Percentiles rank a stretch among this genome's conserved stretches.
phyloP scores from a whole-genome alignment of 2,797 vertebrate genomes.

The Amniataba percoides region DNA sequence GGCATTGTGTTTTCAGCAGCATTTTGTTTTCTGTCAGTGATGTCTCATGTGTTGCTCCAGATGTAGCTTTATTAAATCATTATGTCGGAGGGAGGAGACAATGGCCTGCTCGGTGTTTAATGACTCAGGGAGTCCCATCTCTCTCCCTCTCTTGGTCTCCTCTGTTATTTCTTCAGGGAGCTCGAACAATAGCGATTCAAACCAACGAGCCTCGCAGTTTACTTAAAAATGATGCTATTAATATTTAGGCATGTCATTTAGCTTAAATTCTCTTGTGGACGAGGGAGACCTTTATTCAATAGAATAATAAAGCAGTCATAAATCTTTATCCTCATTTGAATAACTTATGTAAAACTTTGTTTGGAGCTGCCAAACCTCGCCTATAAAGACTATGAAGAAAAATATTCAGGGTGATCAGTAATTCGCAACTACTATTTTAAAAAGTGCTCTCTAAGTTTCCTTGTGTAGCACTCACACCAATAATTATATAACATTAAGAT shows the following conservation, averaged over 20 bases:
- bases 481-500: conserved; percentile 23
- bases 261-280: conserved; percentile 56
- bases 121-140: conserved; percentile 74
- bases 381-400: conserved; percentile 20
- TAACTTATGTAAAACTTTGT: conserved; percentile 49
- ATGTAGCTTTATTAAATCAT: conserved; percentile 83
- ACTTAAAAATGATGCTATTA: conserved; percentile 73
- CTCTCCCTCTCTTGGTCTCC: conserved; percentile 57
- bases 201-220: conserved; percentile 63
- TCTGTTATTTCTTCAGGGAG: conserved; percentile 65
- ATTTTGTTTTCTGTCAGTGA: conserved; percentile 79
- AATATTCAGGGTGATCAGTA: conserved; percentile 7
- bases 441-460: conserved; percentile 6
- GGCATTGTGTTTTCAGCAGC: conserved; percentile 73
- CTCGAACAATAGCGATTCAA: conserved; percentile 62
- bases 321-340: conserved; percentile 67
- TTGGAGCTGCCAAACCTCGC: conserved; percentile 28
- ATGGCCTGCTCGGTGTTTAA: conserved; percentile 77
- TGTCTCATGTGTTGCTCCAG: conserved; percentile 72
- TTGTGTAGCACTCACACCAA: conserved; percentile 16
- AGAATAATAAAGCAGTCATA: conserved; percentile 59
- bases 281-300: conserved; percentile 58
- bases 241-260: conserved; percentile 71
- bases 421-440: conserved; percentile 16
- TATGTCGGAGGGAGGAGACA: conserved; percentile 78